Evolutionary conservation across 2,797 vertebrate genomes (phyloP), one percentile per base, ranked within the genome.

Genomic region (Galaxias olidus): DNA sequence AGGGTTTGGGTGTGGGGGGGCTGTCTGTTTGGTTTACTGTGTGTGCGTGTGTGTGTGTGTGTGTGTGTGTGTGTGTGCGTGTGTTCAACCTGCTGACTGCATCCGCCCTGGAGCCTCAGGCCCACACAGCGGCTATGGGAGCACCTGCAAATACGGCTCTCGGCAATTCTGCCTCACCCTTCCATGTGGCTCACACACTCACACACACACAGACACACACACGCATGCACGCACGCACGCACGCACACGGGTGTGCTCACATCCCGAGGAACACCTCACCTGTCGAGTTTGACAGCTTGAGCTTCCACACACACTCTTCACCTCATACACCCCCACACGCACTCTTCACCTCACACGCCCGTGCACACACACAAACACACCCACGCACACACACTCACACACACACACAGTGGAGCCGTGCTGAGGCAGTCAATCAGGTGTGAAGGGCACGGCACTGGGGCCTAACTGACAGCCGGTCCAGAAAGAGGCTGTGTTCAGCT

Each of bases 161-260:
- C 30, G 6, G 30, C 30, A 30, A 3, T 30, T 30, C 30, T 30
- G 30, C 30, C 30, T 30, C 30, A 30, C 53, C 53, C 53, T 55
- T 19, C 11, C 43, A 44, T 15, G 14, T 15, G 47, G 59, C 30
- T 8, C 42, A 46, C 44, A 56, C 18, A n/a, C 53, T n/a, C 43
- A 65, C 7, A 54, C 52, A 56, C 51, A 64, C 43, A 54, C 43
- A 64, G 44, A 47, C 20, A 56, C 62, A 56, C 60, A 43, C 51
- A 20, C 19, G 11, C 8, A 45, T 15, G 11, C 46, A 19, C 43
- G 46, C 51, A 47, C 13, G 15, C 10, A 54, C 40, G 14, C 9
- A 13, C 41, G 42, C 40, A 40, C 10, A 59, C 41, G 45, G 9
- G 59, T 48, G n/a, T 53, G 8, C 19, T n/a, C 19, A 18, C 30